These are phyloP conservation scores for Epinotia bilunana DNA, from an alignment of 2,888 invertebrate genomes.

Conservation along the genomic window DNA sequence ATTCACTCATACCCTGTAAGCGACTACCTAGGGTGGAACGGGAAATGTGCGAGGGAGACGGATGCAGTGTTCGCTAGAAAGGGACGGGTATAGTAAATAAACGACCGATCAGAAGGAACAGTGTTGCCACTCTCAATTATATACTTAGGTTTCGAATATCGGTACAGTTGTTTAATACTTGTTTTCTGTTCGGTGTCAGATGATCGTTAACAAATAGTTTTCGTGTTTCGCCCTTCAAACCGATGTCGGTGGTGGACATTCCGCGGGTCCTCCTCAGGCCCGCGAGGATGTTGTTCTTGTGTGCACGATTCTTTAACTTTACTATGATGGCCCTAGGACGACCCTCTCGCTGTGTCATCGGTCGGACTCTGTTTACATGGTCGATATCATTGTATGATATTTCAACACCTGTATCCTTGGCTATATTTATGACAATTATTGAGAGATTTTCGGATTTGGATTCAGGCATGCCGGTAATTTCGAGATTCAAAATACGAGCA, in stretches of 20 bases:
- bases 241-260: conserved; percentile 7
- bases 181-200: too few species aligned
- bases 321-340: conserved; percentile 4
- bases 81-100: too few species aligned
- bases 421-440: background rate
- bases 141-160: too few species aligned
- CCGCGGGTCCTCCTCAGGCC: conserved; percentile 6
- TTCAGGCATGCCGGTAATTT: conserved; percentile 13
- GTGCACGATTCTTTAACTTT: background rate
- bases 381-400: background rate
- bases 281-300: background rate
- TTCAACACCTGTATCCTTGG: conserved; percentile 1
- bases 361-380: background rate
- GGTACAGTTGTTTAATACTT: too few species aligned
- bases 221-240: conserved; percentile 1
- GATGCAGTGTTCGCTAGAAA: too few species aligned
- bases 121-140: too few species aligned
- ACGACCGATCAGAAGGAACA: too few species aligned
- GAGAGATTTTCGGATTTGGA: background rate
- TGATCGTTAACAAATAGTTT: background rate
- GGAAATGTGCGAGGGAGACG: too few species aligned
- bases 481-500: conserved; percentile 8
- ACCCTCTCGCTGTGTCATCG: background rate
- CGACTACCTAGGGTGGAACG: too few species aligned
- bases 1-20: too few species aligned